Evolutionary conservation across 2,797 vertebrate species (phyloP).

Genomic region (Brachyalestes nurse): DNA sequence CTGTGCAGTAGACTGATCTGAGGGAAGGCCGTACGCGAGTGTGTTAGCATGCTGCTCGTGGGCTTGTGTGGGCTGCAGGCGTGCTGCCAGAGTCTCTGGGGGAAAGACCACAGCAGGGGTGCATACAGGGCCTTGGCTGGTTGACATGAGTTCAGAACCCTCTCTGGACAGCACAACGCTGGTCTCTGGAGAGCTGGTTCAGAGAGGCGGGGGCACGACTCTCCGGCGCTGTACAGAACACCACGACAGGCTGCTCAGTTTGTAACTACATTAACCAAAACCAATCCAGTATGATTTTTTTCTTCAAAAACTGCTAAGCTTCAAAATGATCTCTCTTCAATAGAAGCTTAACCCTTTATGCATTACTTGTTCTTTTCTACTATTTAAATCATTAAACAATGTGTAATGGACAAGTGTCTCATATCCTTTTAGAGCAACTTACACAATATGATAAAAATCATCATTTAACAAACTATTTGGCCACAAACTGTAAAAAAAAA

Average conservation of each 20-base stretch:
- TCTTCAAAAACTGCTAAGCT: too few relatives aligned
- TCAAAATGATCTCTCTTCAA: too few relatives aligned
- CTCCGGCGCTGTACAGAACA: neutral
- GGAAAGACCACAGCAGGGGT: neutral
- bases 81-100: neutral
- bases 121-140: neutral
- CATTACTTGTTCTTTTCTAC: too few relatives aligned
- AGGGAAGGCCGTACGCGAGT: neutral
- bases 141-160: neutral
- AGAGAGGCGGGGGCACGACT: neutral
- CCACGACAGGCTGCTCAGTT: neutral
- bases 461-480: too few relatives aligned
- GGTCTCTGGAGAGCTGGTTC: neutral
- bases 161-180: neutral
- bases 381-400: too few relatives aligned
- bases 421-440: too few relatives aligned
- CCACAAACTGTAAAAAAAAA: too few relatives aligned
- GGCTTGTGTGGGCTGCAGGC: neutral
- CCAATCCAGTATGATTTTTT: too few relatives aligned
- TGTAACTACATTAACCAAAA: neutral
- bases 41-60: slow-evolving; percentile 3
- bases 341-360: too few relatives aligned
- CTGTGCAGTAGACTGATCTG: neutral
- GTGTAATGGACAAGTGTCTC: too few relatives aligned
- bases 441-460: too few relatives aligned